Conservation (phyloP, 1,140 invertebrate genomes). For the Rhyzopertha dominica region DNA sequence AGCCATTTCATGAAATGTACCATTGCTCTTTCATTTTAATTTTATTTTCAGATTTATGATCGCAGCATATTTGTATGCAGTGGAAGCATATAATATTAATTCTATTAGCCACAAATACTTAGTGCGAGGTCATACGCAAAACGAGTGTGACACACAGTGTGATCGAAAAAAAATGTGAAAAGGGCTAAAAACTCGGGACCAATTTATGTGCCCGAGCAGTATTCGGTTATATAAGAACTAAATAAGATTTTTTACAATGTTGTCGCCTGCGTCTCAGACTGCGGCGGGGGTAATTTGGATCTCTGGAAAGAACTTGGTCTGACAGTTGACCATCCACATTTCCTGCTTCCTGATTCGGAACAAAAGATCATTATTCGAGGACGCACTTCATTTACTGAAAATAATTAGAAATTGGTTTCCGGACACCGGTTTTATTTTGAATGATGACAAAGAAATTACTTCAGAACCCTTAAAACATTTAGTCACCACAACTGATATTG, state of each 20-base stretch:
- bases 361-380: conserved; percentile 24
- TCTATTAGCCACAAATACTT: conserved; percentile 35
- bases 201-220: conserved; percentile 36
- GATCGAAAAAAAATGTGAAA: conserved; percentile 39
- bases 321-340: too few relatives aligned
- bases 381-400: conserved; percentile 22
- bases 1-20: conserved; percentile 13
- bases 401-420: conserved; percentile 24
- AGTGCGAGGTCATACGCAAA: conserved; percentile 42
- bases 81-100: conserved; percentile 19
- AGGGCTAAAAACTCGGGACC: conserved; percentile 24
- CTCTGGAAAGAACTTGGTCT: too few relatives aligned
- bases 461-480: conserved; percentile 12
- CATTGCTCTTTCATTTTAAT: not conserved
- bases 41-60: conserved; percentile 8
- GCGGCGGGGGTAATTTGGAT: too few relatives aligned
- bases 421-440: conserved; percentile 20
- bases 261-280: too few relatives aligned
- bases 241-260: too few relatives aligned
- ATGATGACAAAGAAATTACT: conserved; percentile 6
- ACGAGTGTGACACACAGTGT: conserved; percentile 40
- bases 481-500: conserved; percentile 10
- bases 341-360: too few relatives aligned
- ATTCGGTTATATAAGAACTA: too few relatives aligned
- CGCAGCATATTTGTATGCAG: conserved; percentile 24